A percentile compares a stretch with the other conserved stretches of the same genome.
These are phyloP conservation scores for Strigamia maritima DNA, from an alignment of 2,888 invertebrate genomes.

Conservation along the genomic window DNA sequence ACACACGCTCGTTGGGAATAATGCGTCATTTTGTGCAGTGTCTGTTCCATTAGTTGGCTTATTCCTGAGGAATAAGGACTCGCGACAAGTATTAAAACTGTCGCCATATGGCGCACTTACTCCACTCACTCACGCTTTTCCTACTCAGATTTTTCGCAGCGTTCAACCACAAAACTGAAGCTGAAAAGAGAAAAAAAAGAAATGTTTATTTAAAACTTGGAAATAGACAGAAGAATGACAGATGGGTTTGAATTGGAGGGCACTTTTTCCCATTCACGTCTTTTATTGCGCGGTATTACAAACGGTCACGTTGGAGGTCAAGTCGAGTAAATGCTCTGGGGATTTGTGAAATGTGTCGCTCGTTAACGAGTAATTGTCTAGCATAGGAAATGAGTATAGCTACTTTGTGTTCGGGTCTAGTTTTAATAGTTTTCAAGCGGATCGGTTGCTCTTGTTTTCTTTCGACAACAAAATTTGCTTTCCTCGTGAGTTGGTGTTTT, in stretches of 20 bases:
- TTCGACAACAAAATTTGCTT: background rate
- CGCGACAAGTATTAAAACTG: constrained; percentile 22
- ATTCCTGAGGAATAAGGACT: constrained; percentile 26
- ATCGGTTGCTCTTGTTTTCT: background rate
- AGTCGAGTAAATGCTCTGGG: constrained; percentile 29
- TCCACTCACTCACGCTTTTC: background rate
- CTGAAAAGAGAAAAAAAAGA: background rate
- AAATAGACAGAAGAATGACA: background rate
- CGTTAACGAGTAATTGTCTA: constrained; percentile 30
- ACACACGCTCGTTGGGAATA: constrained; percentile 16
- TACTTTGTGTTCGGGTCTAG: constrained; percentile 16
- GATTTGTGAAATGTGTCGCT: constrained; percentile 32
- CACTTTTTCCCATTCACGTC: background rate
- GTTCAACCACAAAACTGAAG: constrained; percentile 7
- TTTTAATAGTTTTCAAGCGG: constrained; percentile 28
- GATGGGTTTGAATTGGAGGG: background rate
- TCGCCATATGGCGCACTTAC: constrained; percentile 28
- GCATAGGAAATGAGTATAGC: constrained; percentile 11
- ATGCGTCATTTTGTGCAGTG: constrained; percentile 24
- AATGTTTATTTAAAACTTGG: background rate
- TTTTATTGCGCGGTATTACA: constrained; percentile 29
- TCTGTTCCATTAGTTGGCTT: constrained; percentile 32
- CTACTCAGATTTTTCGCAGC: constrained; percentile 1
- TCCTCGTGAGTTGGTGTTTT: constrained; percentile 5
- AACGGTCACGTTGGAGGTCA: constrained; percentile 28